Percentiles rank a stretch among this genome's conserved stretches.
These are phyloP conservation scores for Drosophila watanabei DNA, from an alignment of 1,140 invertebrate species.

Conservation along the genomic window DNA sequence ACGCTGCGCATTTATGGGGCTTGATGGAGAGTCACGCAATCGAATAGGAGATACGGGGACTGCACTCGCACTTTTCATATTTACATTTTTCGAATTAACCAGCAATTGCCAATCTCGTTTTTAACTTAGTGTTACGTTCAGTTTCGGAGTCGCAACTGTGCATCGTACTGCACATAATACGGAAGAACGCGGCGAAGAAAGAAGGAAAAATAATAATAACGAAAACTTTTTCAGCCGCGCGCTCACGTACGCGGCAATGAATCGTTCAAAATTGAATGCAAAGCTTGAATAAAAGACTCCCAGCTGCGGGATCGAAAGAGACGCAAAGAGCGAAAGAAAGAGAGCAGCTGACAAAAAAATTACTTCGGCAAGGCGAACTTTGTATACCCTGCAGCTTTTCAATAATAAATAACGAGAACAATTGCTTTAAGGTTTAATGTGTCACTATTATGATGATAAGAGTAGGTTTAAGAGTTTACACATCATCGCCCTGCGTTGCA, in stretches of 20 bases:
- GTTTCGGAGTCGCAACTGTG: constrained; percentile 47
- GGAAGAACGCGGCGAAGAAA: constrained; percentile 44
- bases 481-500: neutral
- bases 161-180: constrained; percentile 71
- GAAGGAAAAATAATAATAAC: constrained; percentile 40
- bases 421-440: too few species aligned
- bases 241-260: constrained; percentile 64
- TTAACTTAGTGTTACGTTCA: constrained; percentile 48
- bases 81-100: constrained; percentile 43
- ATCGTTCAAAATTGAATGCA: constrained; percentile 67
- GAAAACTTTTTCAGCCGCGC: constrained; percentile 56
- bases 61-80: constrained; percentile 68
- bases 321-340: constrained; percentile 9
- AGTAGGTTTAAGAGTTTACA: too few species aligned
- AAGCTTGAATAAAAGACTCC: constrained; percentile 11
- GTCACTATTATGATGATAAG: neutral
- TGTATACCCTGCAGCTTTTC: neutral
- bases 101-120: constrained; percentile 56
- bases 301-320: constrained; percentile 14
- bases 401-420: neutral
- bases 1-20: constrained; percentile 73
- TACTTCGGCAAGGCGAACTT: neutral
- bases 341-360: neutral
- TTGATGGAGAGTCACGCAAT: constrained; percentile 69
- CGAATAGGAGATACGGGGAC: constrained; percentile 6